These are phyloP conservation scores for Erpornis zantholeuca DNA, from an alignment of 2,113 vertebrate species.

Conservation along the genomic window DNA sequence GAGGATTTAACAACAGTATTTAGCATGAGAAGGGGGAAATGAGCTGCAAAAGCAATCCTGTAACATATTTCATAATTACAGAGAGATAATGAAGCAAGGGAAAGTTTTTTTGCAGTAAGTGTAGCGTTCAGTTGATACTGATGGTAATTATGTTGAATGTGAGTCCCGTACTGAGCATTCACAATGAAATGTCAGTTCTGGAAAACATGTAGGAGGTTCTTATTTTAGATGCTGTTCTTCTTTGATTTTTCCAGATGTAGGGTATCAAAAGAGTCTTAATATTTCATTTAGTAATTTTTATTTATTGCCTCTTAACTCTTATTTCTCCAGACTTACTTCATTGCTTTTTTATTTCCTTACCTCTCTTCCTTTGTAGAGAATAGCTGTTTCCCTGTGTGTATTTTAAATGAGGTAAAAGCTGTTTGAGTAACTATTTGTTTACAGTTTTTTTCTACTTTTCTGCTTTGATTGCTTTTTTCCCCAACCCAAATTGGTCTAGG, in stretches of 20 bases:
- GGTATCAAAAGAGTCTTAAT: not conserved
- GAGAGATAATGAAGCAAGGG: not conserved
- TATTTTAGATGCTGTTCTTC: not conserved
- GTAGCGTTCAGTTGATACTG: fast-evolving
- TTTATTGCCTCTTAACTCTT: not conserved
- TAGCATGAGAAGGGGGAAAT: not conserved
- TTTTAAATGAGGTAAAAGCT: not conserved
- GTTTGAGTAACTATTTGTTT: not conserved
- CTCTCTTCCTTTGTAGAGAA: not conserved
- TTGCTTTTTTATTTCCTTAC: not conserved
- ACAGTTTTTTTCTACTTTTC: not conserved
- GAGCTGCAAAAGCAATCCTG: not conserved
- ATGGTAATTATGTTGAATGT: not conserved
- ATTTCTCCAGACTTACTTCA: not conserved
- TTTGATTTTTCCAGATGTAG: not conserved
- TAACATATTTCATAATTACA: not conserved
- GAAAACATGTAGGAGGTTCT: not conserved
- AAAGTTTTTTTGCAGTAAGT: not conserved
- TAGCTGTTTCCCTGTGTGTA: not conserved
- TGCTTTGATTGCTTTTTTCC: not conserved
- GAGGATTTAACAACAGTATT: not conserved
- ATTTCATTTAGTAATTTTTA: not conserved
- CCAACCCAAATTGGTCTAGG: not conserved
- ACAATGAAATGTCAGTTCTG: not conserved
- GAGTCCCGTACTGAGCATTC: not conserved